Percentiles rank a stretch among this genome's conserved stretches.
Evolutionary conservation across 1,140 invertebrate species (phyloP).

Genomic region (Himalopsyche phryganea): DNA sequence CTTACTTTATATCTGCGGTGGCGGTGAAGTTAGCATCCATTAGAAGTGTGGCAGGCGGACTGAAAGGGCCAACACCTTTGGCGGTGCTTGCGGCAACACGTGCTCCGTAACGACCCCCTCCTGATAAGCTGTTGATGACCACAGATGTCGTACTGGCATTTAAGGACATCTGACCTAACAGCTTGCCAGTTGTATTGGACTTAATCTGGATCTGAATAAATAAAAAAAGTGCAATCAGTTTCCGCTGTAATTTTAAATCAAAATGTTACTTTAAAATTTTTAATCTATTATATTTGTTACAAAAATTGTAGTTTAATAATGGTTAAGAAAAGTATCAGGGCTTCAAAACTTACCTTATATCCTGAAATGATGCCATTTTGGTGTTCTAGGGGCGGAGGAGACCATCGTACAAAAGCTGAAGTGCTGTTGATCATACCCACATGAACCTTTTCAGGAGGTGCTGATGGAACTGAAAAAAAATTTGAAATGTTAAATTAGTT

Average conservation of each 20-base stretch:
- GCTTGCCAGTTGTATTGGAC: slow-evolving; percentile 57
- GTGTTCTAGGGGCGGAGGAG: slow-evolving; percentile 70
- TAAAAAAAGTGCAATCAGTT: too few species aligned
- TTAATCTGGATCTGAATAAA: slow-evolving; percentile 62
- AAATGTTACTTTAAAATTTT: too few species aligned
- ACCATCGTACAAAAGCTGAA: slow-evolving; percentile 74
- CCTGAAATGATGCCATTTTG: slow-evolving; percentile 79
- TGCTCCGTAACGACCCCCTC: slow-evolving; percentile 60
- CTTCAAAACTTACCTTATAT: slow-evolving; percentile 79
- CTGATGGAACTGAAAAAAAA: slow-evolving; percentile 63
- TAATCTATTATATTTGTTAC: too few species aligned
- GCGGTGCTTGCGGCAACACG: slow-evolving; percentile 63
- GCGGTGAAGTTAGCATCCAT: slow-evolving; percentile 54
- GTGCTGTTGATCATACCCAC: slow-evolving; percentile 81
- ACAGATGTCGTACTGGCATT: slow-evolving; percentile 62
- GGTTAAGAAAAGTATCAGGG: too few species aligned
- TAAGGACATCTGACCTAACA: slow-evolving; percentile 62
- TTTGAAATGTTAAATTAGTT: slow-evolving; percentile 2
- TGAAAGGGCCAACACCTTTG: slow-evolving; percentile 58
- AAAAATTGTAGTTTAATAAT: too few species aligned
- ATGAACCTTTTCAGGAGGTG: slow-evolving; percentile 77
- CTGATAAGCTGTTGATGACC: slow-evolving; percentile 59
- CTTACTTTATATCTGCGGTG: slow-evolving; percentile 32
- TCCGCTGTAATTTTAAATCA: not conserved
- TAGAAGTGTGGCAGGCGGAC: slow-evolving; percentile 50